These are phyloP conservation scores for Heteractis magnifica DNA, from an alignment of 92 coral and sea anemone genomes.

Conservation along the genomic window DNA sequence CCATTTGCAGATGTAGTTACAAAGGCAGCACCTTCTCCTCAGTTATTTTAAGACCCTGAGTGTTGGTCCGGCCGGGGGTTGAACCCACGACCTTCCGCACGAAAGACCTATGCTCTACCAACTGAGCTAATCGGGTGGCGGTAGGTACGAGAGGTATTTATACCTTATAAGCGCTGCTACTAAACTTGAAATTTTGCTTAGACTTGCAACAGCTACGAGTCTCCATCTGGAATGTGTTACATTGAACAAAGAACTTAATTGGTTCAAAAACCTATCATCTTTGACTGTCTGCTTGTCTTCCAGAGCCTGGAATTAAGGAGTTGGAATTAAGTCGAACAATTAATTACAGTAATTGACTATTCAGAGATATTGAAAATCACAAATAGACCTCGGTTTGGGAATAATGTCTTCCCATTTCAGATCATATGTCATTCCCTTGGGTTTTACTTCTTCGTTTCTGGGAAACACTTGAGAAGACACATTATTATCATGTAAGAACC, in stretches of 20 bases:
- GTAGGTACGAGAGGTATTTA: not conserved
- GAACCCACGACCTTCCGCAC: no score
- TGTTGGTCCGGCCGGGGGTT: not conserved
- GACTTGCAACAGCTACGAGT: conserved; percentile 80
- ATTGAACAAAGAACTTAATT: conserved; percentile 65
- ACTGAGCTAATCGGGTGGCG: no score
- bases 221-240: conserved; percentile 79
- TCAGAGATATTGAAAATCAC: not conserved
- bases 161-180: conserved; percentile 84
- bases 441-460: no score
- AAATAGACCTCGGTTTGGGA: no score
- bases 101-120: no score
- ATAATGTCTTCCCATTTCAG: no score
- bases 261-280: conserved; percentile 69
- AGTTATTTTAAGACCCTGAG: no score
- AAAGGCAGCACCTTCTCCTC: no score
- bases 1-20: no score
- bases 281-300: conserved; percentile 70
- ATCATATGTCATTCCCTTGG: no score
- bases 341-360: not conserved
- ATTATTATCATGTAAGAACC: no score
- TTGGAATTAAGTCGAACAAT: not conserved
- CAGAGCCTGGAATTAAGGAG: conserved; percentile 54
- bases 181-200: conserved; percentile 74
- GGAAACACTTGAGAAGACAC: no score